phyloP scores from a whole-genome alignment of 2,888 invertebrate genomes.

The Archips xylosteana region DNA sequence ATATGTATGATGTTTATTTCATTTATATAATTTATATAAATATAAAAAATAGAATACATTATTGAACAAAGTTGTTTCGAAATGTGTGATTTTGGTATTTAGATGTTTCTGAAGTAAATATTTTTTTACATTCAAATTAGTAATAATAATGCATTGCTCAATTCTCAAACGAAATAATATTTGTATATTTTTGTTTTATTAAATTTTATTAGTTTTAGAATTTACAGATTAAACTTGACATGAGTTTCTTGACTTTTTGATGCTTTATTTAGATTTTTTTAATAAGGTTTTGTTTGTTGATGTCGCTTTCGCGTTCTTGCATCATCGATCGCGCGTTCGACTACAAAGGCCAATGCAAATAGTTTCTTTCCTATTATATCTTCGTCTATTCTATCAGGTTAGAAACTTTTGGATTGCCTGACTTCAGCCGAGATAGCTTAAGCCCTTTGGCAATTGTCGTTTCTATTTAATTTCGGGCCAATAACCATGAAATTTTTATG shows the following conservation, averaged over 20 bases:
- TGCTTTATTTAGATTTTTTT: neutral
- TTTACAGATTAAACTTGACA: neutral
- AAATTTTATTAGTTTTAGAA: constrained; percentile 21
- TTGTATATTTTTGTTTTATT: constrained; percentile 1
- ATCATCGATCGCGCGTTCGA: constrained; percentile 4
- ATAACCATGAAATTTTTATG: no score
- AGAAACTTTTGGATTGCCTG: neutral
- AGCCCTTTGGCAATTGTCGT: no score
- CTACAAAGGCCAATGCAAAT: neutral
- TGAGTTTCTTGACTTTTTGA: neutral
- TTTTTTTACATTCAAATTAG: neutral
- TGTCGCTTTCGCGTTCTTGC: neutral
- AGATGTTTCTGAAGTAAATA: constrained; percentile 4
- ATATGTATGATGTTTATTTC: constrained; percentile 3
- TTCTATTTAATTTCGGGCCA: no score
- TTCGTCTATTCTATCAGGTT: neutral
- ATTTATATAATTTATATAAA: neutral
- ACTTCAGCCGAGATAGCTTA: neutral
- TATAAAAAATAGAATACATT: neutral
- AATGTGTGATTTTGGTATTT: constrained; percentile 17
- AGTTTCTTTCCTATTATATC: neutral
- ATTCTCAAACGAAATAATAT: constrained; percentile 12
- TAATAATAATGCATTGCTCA: constrained; percentile 7
- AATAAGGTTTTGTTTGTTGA: neutral
- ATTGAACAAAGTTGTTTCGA: neutral